Conservation (phyloP, 2,888 invertebrate genomes). For the Athripsodes cinereus region DNA sequence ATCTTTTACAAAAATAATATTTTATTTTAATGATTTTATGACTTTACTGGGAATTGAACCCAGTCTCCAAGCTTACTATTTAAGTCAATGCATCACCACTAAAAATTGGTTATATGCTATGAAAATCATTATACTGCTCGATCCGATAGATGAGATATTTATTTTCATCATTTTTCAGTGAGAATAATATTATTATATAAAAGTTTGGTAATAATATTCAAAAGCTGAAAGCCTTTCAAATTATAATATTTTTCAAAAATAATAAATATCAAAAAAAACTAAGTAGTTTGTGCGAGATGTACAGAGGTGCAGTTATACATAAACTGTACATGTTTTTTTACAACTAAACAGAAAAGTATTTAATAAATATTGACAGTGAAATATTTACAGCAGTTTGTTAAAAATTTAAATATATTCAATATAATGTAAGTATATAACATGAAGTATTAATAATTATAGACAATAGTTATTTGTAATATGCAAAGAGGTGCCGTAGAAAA, state of each 20-base stretch:
- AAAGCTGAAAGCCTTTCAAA: conserved; percentile 53
- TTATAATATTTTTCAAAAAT: conserved; percentile 32
- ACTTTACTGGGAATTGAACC: no score
- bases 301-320: conserved; percentile 50
- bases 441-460: conserved; percentile 41
- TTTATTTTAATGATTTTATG: no score
- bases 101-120: no score
- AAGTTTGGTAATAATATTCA: conserved; percentile 36
- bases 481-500: conserved; percentile 54
- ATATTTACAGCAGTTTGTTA: conserved; percentile 52
- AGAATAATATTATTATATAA: no score
- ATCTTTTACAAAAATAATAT: no score
- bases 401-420: conserved; percentile 32
- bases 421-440: conserved; percentile 42
- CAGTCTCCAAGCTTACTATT: no score
- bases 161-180: no score
- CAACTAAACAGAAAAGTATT: conserved; percentile 50
- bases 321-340: conserved; percentile 54
- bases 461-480: conserved; percentile 41
- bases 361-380: conserved; percentile 41
- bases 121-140: no score
- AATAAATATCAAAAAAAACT: conserved; percentile 46
- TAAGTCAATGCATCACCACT: no score
- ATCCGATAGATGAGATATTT: no score
- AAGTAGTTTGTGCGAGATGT: conserved; percentile 51